Percentiles rank a stretch among this genome's conserved stretches.
Evolutionary conservation across 2,113 vertebrate species (phyloP).

Genomic region (Excalfactoria chinensis): DNA sequence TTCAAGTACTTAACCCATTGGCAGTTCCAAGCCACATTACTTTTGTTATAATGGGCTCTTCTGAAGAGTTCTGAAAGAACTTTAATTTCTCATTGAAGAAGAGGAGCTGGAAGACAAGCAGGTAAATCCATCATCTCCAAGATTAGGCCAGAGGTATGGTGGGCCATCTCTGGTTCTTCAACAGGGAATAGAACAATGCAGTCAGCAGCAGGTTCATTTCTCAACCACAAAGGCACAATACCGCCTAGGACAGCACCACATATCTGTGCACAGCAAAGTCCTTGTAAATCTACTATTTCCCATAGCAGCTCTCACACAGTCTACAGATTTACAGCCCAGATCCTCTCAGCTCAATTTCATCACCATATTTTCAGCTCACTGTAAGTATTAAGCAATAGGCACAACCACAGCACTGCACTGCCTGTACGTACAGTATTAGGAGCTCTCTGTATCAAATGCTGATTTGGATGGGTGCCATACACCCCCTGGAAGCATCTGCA

Average conservation of each 20-base stretch:
- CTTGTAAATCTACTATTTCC: not conserved
- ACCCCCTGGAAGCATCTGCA: conserved; percentile 80
- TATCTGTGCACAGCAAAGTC: not conserved
- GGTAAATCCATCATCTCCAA: not conserved
- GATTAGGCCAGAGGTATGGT: not conserved
- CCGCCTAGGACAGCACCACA: fast-evolving
- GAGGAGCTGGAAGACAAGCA: not conserved
- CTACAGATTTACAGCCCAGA: not conserved
- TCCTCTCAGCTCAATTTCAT: not conserved
- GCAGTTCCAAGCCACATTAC: not conserved
- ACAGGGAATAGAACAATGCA: too few relatives aligned
- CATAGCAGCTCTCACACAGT: fast-evolving
- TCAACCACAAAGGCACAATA: not conserved
- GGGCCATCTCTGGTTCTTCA: not conserved
- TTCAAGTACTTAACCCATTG: not conserved
- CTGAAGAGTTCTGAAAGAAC: not conserved
- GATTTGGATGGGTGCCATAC: conserved; percentile 72
- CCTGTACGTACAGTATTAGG: conserved; percentile 50
- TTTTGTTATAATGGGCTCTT: not conserved
- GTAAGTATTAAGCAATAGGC: conserved; percentile 32
- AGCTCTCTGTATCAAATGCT: conserved; percentile 67
- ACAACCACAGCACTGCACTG: not conserved
- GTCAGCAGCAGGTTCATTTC: too few relatives aligned
- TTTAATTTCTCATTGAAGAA: not conserved
- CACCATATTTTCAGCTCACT: not conserved